These are phyloP conservation scores for Phortica okadai DNA, from an alignment of 2,888 invertebrate genomes.

Conservation along the genomic window DNA sequence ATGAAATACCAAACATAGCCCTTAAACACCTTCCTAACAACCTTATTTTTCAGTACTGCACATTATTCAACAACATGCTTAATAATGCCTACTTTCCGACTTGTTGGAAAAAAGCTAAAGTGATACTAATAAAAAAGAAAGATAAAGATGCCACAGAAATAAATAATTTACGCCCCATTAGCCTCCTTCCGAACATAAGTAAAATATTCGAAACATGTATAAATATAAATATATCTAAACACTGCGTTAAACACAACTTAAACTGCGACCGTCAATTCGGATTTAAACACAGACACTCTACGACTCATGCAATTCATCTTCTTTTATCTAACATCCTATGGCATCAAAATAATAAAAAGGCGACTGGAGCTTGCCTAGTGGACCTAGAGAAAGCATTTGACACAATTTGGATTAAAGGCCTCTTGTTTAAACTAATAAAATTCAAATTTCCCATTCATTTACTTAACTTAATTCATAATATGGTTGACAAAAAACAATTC, in stretches of 20 bases:
- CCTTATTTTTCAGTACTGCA: neutral
- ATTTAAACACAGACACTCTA: constrained; percentile 29
- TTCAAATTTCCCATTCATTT: constrained; percentile 1
- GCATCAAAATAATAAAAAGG: constrained; percentile 28
- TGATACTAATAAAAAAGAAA: constrained; percentile 29
- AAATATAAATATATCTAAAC: constrained; percentile 13
- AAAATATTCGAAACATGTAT: constrained; percentile 29
- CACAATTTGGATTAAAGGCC: constrained; percentile 25
- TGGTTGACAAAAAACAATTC: neutral
- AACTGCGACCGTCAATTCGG: constrained; percentile 12
- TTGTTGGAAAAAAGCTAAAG: constrained; percentile 32
- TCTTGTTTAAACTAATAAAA: constrained; percentile 33
- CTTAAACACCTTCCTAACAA: constrained; percentile 4
- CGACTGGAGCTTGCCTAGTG: constrained; percentile 20
- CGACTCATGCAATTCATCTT: constrained; percentile 23
- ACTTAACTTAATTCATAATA: constrained; percentile 7
- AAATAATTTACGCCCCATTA: constrained; percentile 22
- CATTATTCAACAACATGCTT: constrained; percentile 30
- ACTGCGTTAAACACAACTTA: neutral
- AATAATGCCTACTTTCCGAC: constrained; percentile 28
- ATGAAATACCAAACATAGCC: neutral
- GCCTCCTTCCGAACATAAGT: constrained; percentile 21
- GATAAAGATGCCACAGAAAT: neutral
- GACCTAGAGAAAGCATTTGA: constrained; percentile 35
- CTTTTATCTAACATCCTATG: constrained; percentile 27